Evolutionary conservation across 2,113 vertebrate genomes (phyloP).

Genomic region (Oryzias javanicus): DNA sequence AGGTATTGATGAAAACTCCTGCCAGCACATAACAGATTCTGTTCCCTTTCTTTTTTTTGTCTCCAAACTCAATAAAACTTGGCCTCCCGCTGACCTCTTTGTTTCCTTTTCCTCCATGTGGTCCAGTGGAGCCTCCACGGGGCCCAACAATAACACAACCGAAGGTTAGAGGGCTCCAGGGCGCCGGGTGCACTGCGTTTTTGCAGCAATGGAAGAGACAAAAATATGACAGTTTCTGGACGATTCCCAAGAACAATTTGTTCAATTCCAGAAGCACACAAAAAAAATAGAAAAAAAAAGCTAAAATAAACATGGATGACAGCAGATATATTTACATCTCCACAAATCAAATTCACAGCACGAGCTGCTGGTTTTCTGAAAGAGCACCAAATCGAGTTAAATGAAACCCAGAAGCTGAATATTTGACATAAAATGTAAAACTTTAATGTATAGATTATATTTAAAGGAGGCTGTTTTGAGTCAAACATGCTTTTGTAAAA

Average conservation of each 20-base stretch:
- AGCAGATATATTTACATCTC: constrained; percentile 2
- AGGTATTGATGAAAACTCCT: constrained; percentile 32
- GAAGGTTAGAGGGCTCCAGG: constrained; percentile 20
- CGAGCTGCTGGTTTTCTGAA: not conserved
- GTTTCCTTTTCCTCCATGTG: constrained; percentile 29
- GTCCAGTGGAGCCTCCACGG: not conserved
- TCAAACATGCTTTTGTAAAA: too few species aligned
- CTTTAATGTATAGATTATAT: too few species aligned
- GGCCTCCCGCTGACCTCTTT: constrained; percentile 31
- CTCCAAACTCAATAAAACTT: constrained; percentile 12
- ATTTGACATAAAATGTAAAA: not conserved
- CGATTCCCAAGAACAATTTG: constrained; percentile 59
- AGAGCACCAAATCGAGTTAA: not conserved
- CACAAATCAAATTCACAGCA: not conserved
- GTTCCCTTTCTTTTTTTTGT: constrained; percentile 17
- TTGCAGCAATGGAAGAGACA: constrained; percentile 52
- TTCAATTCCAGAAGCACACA: constrained; percentile 7
- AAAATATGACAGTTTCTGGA: constrained; percentile 65
- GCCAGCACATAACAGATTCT: constrained; percentile 27
- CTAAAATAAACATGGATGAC: constrained; percentile 1
- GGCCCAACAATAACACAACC: constrained; percentile 7
- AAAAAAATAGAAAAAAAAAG: constrained; percentile 15
- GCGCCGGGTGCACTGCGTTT: constrained; percentile 8
- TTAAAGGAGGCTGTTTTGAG: too few species aligned
- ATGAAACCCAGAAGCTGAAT: not conserved